Base-by-base conservation (phyloP, 1,140 invertebrate species). In the Acyrthosiphon pisum region DNA sequence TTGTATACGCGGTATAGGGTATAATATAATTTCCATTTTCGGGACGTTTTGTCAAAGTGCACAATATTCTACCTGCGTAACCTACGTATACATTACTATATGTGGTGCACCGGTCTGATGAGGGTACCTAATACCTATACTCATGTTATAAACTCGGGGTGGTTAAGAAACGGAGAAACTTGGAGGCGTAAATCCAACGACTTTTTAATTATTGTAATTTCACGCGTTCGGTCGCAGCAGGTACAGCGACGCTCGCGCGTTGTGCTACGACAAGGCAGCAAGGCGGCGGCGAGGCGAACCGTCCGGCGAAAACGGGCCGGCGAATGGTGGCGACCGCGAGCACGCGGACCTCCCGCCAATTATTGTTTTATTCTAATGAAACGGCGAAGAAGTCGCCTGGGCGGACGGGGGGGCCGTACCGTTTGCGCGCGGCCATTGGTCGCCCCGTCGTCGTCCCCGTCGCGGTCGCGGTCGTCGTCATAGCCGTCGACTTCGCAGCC, bases 311-410 rank as follows among this genome's bases (percentile, higher is more conserved):
- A 76, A 76, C 60, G 60, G 44, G 8, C n/a, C 48, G 41, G 41
- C 89, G 89, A 90, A 90, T 90, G 89, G 89, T 68, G 56, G 89
- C 53, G 56, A 89, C 88, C 89, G 89, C 37, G 89, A 44, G 53
- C 41, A 44, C 89, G 89, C 89, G 89, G 89, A 90, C 89, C 89
- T 90, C 89, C 89, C 89, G 89, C 89, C 89, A 93, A 93, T 93
- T 93, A 93, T 93, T 53, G 48, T 84, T 84, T 84, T 93, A 93
- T 93, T 93, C 91, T 93, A 93, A 93, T 93, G 91, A 93, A 68
- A 83, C 90, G n/a, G 90, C 76, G n/a, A 93, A 93, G 90, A 93
- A 84, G 76, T 84, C 46, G 91, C 91, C 81, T 93, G 91, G 91
- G 91, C 91, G 76, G 91, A 93, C 91, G 91, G 91, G 91, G 91